These are phyloP conservation scores for Zaprionus ornatus DNA, from an alignment of 1,140 invertebrate species.

Conservation along the genomic window DNA sequence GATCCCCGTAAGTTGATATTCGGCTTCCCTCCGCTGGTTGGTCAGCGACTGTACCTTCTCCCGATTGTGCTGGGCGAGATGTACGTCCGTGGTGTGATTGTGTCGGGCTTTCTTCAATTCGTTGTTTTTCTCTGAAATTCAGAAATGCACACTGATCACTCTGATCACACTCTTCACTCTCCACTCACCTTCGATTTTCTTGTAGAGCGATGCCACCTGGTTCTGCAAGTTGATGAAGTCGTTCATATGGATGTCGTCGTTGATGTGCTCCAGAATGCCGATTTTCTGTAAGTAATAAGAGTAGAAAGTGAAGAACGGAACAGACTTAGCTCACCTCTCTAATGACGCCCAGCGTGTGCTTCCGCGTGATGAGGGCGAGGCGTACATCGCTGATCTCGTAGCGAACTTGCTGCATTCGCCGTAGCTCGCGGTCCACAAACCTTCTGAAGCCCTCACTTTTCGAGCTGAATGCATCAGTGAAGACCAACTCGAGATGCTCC, in stretches of 20 bases:
- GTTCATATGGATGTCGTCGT: slow-evolving; percentile 46
- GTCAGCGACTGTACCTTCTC: slow-evolving; percentile 49
- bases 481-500: neutral
- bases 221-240: slow-evolving; percentile 64
- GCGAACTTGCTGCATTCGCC: slow-evolving; percentile 37
- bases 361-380: slow-evolving; percentile 47
- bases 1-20: rapidly evolving
- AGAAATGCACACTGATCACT: neutral
- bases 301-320: too few species aligned
- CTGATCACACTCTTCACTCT: too few species aligned
- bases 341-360: slow-evolving; percentile 46
- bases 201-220: slow-evolving; percentile 47
- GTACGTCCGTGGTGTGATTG: slow-evolving; percentile 47
- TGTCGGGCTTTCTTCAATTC: slow-evolving; percentile 49
- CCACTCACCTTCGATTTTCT: slow-evolving; percentile 71
- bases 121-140: slow-evolving; percentile 55
- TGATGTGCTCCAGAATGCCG: slow-evolving; percentile 48
- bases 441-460: slow-evolving; percentile 26
- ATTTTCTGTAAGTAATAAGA: slow-evolving; percentile 37
- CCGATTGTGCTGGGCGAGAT: slow-evolving; percentile 54
- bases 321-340: slow-evolving; percentile 16
- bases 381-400: slow-evolving; percentile 62
- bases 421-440: slow-evolving; percentile 12
- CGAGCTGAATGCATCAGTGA: neutral
- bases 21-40: neutral